A percentile compares a stretch with the other conserved stretches of the same genome.
Conservation (phyloP, 2,888 invertebrate species). For the Platypus cylindrus region DNA sequence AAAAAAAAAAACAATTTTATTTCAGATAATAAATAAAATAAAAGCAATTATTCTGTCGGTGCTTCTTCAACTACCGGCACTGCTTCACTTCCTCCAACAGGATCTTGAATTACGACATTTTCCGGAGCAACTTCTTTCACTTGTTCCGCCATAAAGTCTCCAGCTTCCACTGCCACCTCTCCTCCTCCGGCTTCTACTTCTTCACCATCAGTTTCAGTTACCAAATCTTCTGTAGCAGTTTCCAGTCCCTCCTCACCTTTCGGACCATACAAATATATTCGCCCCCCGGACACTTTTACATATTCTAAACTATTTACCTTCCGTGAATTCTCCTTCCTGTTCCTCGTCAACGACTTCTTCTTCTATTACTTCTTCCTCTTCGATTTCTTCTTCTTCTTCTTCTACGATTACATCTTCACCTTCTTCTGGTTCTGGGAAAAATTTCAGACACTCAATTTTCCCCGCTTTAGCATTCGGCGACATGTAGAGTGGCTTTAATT, state of each 20-base stretch:
- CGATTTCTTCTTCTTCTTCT: constrained; percentile 19
- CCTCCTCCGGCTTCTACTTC: constrained; percentile 2
- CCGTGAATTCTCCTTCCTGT: background rate
- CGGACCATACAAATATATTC: no score
- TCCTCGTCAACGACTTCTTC: constrained; percentile 1
- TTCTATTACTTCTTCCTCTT: constrained; percentile 5
- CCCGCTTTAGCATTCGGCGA: constrained; percentile 55
- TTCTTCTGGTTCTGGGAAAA: constrained; percentile 57
- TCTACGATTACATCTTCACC: constrained; percentile 34
- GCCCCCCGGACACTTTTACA: no score
- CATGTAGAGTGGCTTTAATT: constrained; percentile 54
- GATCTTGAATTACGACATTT: no score
- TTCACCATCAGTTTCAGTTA: constrained; percentile 2
- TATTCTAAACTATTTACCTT: background rate
- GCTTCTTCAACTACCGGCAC: constrained; percentile 19
- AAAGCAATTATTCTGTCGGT: background rate
- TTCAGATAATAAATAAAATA: no score
- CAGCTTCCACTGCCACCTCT: constrained; percentile 13
- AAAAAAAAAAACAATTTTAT: no score
- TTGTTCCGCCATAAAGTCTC: constrained; percentile 9
- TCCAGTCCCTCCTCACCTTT: no score
- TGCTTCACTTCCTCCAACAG: background rate
- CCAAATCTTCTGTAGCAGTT: no score
- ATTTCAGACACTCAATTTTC: constrained; percentile 45
- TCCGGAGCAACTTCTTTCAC: no score